Base-by-base conservation (phyloP, 2,113 vertebrate genomes). In the Haemorhous mexicanus region DNA sequence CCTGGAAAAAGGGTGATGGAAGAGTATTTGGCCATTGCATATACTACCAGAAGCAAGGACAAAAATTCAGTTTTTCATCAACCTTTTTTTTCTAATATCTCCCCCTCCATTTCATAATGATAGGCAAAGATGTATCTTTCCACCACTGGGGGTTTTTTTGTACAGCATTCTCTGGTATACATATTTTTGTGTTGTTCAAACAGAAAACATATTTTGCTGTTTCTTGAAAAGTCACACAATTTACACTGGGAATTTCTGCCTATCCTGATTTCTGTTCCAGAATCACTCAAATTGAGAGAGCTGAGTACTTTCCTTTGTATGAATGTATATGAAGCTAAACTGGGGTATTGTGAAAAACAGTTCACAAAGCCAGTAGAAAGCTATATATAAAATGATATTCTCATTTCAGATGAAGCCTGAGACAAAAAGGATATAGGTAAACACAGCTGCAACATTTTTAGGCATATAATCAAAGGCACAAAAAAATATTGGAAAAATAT, bases 391-490 rank as follows among this genome's bases (percentile, higher is more conserved):
- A 98, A 98, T 98, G 89, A 98, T 98, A 98, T 97, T 97, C 97
- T 97, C 95, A 94, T 98, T 97, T 98, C 96, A 97, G 95, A 98
- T 98, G 97, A 97, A 97, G 97, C 84, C 85, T 55, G 74, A 97
- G 96, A 98, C 98, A 98, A 98, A 98, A 98, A 97, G 89, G 94
- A 95, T 95, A 97, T 98, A 98, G 98, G 98, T 98, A 98, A 98
- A 98, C 98, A 98, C 98, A 98, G 98, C 98, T 98, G 98, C 98
- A 97, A 97, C 97, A 94, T 93, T 98, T 97, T 98, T 98, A 98
- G 97, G 96, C 97, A 85, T 98, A 96, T 98, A 98, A 98, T 98
- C 98, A 98, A 96, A 98, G 79, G 90, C 97, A 97, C 96, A 97
- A 98, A 97, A 97, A 97, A 97, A 98, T 98, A 98, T 98, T 98